These are phyloP conservation scores for Trichonephila clavipes DNA, from an alignment of 1,140 invertebrate species.

Conservation along the genomic window DNA sequence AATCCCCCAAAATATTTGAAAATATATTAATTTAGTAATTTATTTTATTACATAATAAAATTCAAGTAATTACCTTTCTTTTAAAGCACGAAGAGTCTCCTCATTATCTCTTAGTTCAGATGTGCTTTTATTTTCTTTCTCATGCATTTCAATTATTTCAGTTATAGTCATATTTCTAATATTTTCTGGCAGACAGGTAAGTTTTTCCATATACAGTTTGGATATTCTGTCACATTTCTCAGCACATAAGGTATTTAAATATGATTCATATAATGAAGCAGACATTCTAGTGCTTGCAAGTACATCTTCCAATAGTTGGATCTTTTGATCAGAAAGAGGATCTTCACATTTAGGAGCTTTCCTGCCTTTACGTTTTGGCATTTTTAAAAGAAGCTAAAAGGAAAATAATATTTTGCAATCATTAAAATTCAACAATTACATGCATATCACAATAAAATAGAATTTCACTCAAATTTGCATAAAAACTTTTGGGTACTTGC, in stretches of 20 bases:
- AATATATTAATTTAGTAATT: neutral
- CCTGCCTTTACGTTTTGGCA: neutral
- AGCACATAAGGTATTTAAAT: neutral
- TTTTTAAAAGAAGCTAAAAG: neutral
- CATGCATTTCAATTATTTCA: neutral
- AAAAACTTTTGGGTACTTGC: too few relatives aligned
- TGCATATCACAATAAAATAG: too few relatives aligned
- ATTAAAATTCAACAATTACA: too few relatives aligned
- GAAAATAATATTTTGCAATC: neutral
- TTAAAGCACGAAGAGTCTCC: neutral
- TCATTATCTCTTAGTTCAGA: neutral
- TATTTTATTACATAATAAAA: neutral
- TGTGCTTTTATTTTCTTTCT: neutral
- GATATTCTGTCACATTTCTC: constrained; percentile 18
- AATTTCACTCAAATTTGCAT: too few relatives aligned
- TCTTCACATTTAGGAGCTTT: neutral
- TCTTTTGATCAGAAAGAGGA: neutral
- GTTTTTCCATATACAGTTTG: constrained; percentile 17
- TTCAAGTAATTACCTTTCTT: neutral
- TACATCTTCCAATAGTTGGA: neutral
- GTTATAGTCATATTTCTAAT: constrained; percentile 20
- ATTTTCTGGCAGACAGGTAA: constrained; percentile 18
- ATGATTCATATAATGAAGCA: neutral
- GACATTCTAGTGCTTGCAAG: neutral
- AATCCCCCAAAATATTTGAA: too few relatives aligned